A percentile compares a stretch with the other conserved stretches of the same genome.
Conservation (phyloP, 1,140 invertebrate species). For the Aphelinus certus region DNA sequence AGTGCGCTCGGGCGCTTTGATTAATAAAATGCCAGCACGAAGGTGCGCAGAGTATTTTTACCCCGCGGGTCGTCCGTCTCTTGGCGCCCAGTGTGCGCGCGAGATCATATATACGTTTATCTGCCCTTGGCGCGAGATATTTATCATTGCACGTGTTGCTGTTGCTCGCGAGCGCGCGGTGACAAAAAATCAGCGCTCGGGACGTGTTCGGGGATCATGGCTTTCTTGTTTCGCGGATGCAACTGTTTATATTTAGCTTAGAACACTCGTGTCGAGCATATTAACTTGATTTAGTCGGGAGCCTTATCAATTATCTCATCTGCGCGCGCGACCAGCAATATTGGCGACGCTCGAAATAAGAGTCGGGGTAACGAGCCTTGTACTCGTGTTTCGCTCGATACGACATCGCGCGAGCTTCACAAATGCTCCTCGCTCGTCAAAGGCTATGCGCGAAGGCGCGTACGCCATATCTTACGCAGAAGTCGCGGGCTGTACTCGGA, state of each 20-base stretch:
- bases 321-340: no score
- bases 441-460: not conserved
- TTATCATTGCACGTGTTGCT: conserved; percentile 7
- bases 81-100: conserved; percentile 30
- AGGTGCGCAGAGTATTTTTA: conserved; percentile 18
- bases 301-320: no score
- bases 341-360: no score
- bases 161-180: no score
- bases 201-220: not conserved
- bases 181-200: no score
- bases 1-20: not conserved
- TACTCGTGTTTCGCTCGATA: conserved; percentile 4
- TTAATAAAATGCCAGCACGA: conserved; percentile 34
- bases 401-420: not conserved
- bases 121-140: conserved; percentile 26
- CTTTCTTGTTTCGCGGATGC: conserved; percentile 1
- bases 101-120: conserved; percentile 42
- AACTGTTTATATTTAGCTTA: not conserved
- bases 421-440: not conserved
- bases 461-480: not conserved
- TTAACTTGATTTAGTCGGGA: no score
- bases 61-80: conserved; percentile 1
- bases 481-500: conserved; percentile 27
- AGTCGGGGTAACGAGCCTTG: not conserved
- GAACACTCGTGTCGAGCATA: no score